Percentiles rank a stretch among this genome's conserved stretches.
phyloP scores from a whole-genome alignment of 1,140 invertebrate species.

The Zaprionus ghesquierei region DNA sequence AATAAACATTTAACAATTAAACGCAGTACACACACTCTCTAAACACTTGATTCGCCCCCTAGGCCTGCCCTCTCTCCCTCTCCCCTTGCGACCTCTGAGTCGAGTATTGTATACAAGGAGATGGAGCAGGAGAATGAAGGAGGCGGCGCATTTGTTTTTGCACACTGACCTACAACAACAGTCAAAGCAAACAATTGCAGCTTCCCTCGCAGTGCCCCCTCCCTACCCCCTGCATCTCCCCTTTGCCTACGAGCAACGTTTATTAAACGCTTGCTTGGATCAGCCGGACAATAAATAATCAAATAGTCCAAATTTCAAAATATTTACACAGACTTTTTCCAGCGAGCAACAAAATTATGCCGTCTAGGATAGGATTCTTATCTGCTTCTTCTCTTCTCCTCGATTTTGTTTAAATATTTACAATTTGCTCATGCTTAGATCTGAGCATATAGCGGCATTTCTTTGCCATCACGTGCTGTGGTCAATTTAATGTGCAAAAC shows the following conservation, averaged over 20 bases:
- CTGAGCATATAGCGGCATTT: constrained; percentile 21
- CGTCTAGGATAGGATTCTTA: constrained; percentile 59
- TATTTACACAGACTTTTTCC: constrained; percentile 67
- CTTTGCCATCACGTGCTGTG: constrained; percentile 55
- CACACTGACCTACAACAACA: constrained; percentile 82
- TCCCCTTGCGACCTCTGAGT: neutral
- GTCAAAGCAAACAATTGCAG: constrained; percentile 71
- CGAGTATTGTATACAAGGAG: constrained; percentile 55
- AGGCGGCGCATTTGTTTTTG: constrained; percentile 72
- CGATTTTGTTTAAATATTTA: constrained; percentile 76
- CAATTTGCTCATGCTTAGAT: constrained; percentile 38
- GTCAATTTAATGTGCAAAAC: constrained; percentile 26
- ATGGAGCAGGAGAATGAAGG: constrained; percentile 18
- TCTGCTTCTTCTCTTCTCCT: neutral
- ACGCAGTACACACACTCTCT: constrained; percentile 56
- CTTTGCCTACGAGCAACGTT: neutral
- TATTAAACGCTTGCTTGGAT: constrained; percentile 56
- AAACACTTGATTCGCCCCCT: constrained; percentile 58
- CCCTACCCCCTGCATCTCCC: neutral
- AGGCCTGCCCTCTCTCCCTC: neutral
- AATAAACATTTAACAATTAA: constrained; percentile 82
- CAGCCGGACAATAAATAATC: constrained; percentile 72
- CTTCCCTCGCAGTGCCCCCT: constrained; percentile 20
- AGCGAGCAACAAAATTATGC: constrained; percentile 56
- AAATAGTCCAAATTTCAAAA: constrained; percentile 65